Evolutionary conservation across 1,140 invertebrate genomes (phyloP).

Genomic region (Mesaphorura yosii): DNA sequence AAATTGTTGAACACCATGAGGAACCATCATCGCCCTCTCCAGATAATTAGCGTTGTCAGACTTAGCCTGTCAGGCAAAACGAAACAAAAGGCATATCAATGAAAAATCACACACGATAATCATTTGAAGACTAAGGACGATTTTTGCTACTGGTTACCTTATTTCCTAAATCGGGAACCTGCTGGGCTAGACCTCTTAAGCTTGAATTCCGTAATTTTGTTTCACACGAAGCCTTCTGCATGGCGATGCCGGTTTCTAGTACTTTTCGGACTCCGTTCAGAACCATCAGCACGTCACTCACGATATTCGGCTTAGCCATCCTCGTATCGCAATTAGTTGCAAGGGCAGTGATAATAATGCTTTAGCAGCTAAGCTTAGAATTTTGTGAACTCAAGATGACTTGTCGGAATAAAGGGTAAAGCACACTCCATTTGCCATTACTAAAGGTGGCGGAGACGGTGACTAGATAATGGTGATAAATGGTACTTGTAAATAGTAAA

Average conservation of each 20-base stretch:
- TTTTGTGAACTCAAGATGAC: too few species aligned
- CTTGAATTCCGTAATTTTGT: constrained; percentile 52
- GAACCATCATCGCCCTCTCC: constrained; percentile 36
- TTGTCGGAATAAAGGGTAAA: too few species aligned
- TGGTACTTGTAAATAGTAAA: too few species aligned
- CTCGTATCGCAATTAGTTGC: too few species aligned
- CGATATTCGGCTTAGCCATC: constrained; percentile 28
- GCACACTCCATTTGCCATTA: too few species aligned
- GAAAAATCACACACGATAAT: neutral
- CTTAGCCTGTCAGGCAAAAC: constrained; percentile 21
- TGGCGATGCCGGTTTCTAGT: constrained; percentile 44
- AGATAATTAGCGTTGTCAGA: constrained; percentile 32
- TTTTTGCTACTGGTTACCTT: constrained; percentile 3
- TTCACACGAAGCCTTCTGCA: constrained; percentile 44
- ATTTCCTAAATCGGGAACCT: constrained; percentile 16
- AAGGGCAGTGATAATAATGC: too few species aligned
- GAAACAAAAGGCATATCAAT: constrained; percentile 2
- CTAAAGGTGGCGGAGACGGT: too few species aligned
- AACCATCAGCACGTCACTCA: constrained; percentile 47
- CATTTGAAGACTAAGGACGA: neutral
- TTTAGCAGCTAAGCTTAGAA: too few species aligned
- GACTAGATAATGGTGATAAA: too few species aligned
- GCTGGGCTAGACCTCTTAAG: constrained; percentile 39
- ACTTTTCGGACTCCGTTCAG: constrained; percentile 50
- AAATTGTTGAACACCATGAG: constrained; percentile 35